These are phyloP conservation scores for Charina bottae DNA, from an alignment of 2,113 vertebrate species.

Conservation along the genomic window DNA sequence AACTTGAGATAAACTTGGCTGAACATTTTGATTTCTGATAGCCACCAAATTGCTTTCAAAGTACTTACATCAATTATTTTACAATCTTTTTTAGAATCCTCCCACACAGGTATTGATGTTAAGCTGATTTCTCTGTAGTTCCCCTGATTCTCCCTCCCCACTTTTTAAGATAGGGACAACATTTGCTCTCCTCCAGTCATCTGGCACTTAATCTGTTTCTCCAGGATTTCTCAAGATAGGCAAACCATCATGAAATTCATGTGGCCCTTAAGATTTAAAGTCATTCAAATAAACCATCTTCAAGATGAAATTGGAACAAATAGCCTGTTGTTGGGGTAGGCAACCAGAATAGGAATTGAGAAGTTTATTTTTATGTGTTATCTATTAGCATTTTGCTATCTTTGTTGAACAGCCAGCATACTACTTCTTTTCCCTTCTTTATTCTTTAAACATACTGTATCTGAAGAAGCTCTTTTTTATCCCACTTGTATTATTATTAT, in stretches of 20 bases:
- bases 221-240: neutral
- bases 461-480: neutral
- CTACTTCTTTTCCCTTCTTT: neutral
- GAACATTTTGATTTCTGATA: neutral
- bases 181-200: neutral
- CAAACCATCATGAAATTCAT: neutral
- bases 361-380: neutral
- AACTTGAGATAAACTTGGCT: neutral
- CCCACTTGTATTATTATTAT: too few species aligned
- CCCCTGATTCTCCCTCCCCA: neutral
- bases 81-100: neutral
- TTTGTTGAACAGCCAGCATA: neutral
- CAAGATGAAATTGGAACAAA: neutral
- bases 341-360: neutral
- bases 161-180: neutral
- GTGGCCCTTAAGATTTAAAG: neutral
- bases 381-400: neutral
- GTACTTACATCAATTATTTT: neutral
- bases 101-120: neutral
- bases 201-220: neutral
- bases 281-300: neutral
- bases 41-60: neutral
- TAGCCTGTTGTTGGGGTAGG: neutral
- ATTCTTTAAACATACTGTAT: neutral
- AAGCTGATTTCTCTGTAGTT: neutral